Evolutionary conservation across 2,888 invertebrate genomes (phyloP).

Genomic region (Drosophila nr. perissopoda): DNA sequence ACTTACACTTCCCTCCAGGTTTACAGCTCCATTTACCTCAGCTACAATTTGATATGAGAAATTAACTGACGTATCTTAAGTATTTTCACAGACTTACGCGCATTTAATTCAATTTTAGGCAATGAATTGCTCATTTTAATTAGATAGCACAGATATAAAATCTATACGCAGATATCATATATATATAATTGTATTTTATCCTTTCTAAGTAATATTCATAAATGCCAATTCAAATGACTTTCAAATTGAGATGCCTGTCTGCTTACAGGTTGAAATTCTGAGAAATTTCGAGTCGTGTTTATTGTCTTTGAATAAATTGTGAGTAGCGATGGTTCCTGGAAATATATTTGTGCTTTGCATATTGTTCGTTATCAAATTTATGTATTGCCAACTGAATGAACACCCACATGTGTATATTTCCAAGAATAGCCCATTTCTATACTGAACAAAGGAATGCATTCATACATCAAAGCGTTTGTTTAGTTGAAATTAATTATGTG

Average conservation of each 20-base stretch:
- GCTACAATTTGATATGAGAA: slow-evolving; percentile 20
- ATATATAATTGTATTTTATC: background rate
- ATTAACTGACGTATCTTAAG: slow-evolving; percentile 1
- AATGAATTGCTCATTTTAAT: slow-evolving; percentile 24
- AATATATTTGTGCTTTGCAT: background rate
- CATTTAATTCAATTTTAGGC: slow-evolving; percentile 9
- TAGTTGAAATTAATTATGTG: background rate
- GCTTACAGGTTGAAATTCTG: background rate
- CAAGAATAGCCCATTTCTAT: background rate
- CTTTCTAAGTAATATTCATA: background rate
- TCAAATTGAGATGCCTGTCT: background rate
- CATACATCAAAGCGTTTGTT: background rate
- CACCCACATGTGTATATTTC: background rate
- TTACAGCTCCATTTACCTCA: slow-evolving; percentile 9
- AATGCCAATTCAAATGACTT: background rate
- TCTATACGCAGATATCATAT: no score
- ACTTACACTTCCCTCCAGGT: slow-evolving; percentile 2
- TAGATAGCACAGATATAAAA: background rate
- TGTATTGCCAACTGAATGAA: background rate
- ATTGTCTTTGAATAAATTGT: background rate
- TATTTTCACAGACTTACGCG: background rate
- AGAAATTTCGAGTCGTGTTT: background rate
- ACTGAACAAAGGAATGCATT: background rate
- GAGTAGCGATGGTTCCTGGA: background rate
- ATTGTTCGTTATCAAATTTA: background rate